These are phyloP conservation scores for Lophura nycthemera DNA, from an alignment of 2,113 vertebrate species.

Conservation along the genomic window DNA sequence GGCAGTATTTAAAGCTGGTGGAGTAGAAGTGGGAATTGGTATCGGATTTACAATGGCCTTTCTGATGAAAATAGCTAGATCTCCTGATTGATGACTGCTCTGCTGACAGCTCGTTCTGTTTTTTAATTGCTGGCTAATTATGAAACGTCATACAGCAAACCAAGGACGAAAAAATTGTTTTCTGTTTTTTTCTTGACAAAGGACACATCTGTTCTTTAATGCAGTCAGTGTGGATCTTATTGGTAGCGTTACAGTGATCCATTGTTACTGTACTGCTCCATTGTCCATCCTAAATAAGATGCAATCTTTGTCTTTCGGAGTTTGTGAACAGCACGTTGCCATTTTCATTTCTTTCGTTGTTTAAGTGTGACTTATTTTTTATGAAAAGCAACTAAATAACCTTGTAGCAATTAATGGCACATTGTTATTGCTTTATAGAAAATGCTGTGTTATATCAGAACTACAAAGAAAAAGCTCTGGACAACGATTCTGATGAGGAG, in stretches of 20 bases:
- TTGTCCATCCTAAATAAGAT: slow-evolving; percentile 50
- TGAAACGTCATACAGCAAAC: not conserved
- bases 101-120: not conserved
- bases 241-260: slow-evolving; percentile 37
- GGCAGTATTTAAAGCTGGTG: not conserved
- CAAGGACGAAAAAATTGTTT: slow-evolving; percentile 36
- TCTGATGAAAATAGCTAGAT: not conserved
- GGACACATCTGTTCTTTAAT: slow-evolving; percentile 58
- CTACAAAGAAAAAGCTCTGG: slow-evolving; percentile 96
- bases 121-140: not conserved
- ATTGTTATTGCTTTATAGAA: slow-evolving; percentile 76
- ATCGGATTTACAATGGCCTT: not conserved
- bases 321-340: not conserved
- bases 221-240: slow-evolving; percentile 32
- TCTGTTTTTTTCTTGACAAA: slow-evolving; percentile 57
- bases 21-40: not conserved
- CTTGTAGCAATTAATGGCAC: not conserved
- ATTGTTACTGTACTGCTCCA: slow-evolving; percentile 60
- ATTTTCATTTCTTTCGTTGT: not conserved
- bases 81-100: not conserved
- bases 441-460: slow-evolving; percentile 95
- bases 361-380: not conserved
- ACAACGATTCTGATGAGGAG: slow-evolving; percentile 95
- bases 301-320: slow-evolving; percentile 1
- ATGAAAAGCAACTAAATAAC: not conserved